Conservation (phyloP, 2,888 invertebrate genomes). For the Thymelicus acteon region DNA sequence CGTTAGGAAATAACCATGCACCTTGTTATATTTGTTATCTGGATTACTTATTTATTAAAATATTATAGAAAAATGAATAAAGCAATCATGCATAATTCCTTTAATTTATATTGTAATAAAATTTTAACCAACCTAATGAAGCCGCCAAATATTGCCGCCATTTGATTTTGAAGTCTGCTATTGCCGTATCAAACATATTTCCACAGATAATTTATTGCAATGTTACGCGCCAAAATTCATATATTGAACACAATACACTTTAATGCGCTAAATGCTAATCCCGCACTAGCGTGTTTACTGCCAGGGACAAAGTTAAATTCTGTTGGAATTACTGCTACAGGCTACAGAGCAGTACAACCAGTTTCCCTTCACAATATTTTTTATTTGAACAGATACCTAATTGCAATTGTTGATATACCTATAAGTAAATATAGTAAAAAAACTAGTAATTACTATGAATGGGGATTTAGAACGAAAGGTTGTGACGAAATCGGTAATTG, state of each 20-base stretch:
- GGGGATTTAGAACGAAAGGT: slow-evolving; percentile 20
- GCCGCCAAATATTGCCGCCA: slow-evolving; percentile 80
- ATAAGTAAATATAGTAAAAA: slow-evolving; percentile 39
- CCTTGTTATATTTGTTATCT: too few relatives aligned
- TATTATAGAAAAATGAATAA: too few relatives aligned
- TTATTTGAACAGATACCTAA: slow-evolving; percentile 45
- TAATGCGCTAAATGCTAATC: slow-evolving; percentile 16
- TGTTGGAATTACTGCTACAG: slow-evolving; percentile 44
- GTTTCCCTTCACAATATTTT: slow-evolving; percentile 66
- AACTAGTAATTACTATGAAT: slow-evolving; percentile 41
- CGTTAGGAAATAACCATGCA: too few relatives aligned
- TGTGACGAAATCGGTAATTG: slow-evolving; percentile 25
- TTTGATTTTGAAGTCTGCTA: slow-evolving; percentile 64
- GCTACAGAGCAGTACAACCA: slow-evolving; percentile 40
- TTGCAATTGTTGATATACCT: slow-evolving; percentile 40
- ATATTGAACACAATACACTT: slow-evolving; percentile 40
- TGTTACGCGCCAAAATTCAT: slow-evolving; percentile 28
- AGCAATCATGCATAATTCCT: too few relatives aligned
- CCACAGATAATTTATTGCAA: slow-evolving; percentile 36
- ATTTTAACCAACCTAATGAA: slow-evolving; percentile 66
- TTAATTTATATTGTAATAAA: slow-evolving; percentile 13
- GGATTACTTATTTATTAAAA: too few relatives aligned
- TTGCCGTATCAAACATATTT: slow-evolving; percentile 62
- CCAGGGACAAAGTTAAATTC: slow-evolving; percentile 57
- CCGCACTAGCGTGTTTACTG: slow-evolving; percentile 51